A percentile compares a stretch with the other conserved stretches of the same genome.
phyloP scores from a whole-genome alignment of 2,888 invertebrate genomes.

The Mythimna impura region DNA sequence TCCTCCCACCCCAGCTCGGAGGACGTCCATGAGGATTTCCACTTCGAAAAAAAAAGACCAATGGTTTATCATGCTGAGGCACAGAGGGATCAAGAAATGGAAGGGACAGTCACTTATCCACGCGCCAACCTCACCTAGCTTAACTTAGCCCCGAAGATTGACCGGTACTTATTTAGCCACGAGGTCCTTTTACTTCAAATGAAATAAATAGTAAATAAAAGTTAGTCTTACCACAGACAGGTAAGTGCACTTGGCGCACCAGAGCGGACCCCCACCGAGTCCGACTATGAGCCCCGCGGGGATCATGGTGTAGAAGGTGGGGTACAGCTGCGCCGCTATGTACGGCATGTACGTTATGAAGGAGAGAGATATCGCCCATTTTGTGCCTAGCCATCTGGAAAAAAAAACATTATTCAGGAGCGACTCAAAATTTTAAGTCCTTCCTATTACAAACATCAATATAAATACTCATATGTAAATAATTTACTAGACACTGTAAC shows the following conservation, averaged over 20 bases:
- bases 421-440: too few relatives aligned
- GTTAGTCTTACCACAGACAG: constrained; percentile 86
- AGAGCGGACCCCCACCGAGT: constrained; percentile 92
- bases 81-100: too few relatives aligned
- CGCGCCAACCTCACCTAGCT: not conserved
- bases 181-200: not conserved
- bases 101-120: not conserved
- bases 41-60: too few relatives aligned
- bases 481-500: too few relatives aligned
- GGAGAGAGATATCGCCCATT: constrained; percentile 92
- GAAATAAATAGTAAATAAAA: not conserved
- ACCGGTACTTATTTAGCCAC: too few relatives aligned
- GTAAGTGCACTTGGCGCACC: constrained; percentile 94
- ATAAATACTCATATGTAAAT: too few relatives aligned
- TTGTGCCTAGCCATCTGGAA: constrained; percentile 91
- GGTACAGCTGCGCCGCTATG: constrained; percentile 92
- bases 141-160: too few relatives aligned
- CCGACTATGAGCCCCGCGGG: constrained; percentile 92
- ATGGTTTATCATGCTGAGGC: not conserved
- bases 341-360: constrained; percentile 92
- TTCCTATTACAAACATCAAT: too few relatives aligned
- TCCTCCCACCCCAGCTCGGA: too few relatives aligned
- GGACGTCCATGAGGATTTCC: too few relatives aligned
- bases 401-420: not conserved
- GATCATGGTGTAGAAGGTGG: constrained; percentile 91